Conservation (phyloP, 2,113 vertebrate genomes). For the Natator depressus region DNA sequence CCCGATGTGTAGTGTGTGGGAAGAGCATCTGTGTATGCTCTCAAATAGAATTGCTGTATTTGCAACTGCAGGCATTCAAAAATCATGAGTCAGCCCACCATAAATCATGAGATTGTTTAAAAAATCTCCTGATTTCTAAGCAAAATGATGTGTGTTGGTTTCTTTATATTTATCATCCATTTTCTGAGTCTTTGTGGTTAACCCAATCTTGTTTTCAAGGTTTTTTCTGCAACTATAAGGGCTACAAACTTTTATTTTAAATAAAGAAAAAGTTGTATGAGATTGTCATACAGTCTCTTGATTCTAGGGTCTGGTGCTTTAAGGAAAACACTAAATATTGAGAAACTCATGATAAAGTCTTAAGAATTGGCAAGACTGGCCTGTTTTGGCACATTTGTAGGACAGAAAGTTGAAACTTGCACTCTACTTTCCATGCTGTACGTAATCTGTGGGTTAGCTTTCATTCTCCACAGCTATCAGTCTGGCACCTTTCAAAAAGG, state of each 20-base stretch:
- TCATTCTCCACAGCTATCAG: not conserved
- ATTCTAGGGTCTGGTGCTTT: not conserved
- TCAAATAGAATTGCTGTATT: not conserved
- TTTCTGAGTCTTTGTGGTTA: not conserved
- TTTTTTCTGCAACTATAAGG: not conserved
- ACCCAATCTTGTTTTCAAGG: not conserved
- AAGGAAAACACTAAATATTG: not conserved
- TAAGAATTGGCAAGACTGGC: not conserved
- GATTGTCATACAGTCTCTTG: not conserved
- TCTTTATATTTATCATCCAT: not conserved
- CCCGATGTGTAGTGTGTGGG: not conserved
- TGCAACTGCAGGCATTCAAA: not conserved
- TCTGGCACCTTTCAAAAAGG: not conserved
- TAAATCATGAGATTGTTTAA: not conserved
- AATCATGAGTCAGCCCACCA: not conserved
- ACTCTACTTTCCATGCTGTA: not conserved
- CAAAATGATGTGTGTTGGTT: not conserved
- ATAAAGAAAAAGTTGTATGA: not conserved
- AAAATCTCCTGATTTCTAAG: too few species aligned
- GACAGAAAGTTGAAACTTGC: not conserved
- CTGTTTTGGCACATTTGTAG: not conserved
- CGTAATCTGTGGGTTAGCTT: not conserved
- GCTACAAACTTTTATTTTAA: not conserved
- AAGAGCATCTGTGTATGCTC: not conserved
- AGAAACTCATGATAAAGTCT: not conserved